phyloP scores from a whole-genome alignment of 1,140 invertebrate species.

The Latrodectus geometricus region DNA sequence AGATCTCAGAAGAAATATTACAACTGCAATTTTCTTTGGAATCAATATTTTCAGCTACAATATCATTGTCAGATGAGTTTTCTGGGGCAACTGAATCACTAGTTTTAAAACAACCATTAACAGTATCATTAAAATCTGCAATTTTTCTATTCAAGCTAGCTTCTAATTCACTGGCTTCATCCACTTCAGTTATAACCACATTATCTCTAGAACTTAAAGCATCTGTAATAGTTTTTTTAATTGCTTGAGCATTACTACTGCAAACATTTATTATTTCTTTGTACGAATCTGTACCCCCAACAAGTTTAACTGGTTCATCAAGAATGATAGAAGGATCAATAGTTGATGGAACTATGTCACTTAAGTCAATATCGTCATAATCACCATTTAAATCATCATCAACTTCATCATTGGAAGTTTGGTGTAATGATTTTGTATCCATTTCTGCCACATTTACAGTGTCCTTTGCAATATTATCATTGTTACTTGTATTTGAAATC shows the following conservation, averaged over 20 bases:
- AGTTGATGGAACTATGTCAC: background rate
- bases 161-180: constrained; percentile 22
- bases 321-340: background rate
- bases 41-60: background rate
- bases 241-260: constrained; percentile 41
- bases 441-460: too few species aligned
- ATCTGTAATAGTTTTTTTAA: constrained; percentile 50
- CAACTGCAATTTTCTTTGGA: background rate
- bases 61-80: background rate
- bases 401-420: background rate
- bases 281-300: constrained; percentile 5
- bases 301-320: background rate
- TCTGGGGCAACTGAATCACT: background rate
- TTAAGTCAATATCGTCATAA: background rate
- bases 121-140: constrained; percentile 40
- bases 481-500: too few species aligned
- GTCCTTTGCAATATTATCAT: too few species aligned
- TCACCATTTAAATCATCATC: background rate
- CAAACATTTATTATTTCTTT: constrained; percentile 43
- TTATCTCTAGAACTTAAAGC: constrained; percentile 40
- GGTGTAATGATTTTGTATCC: too few species aligned
- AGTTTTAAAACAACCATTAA: constrained; percentile 1
- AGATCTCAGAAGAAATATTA: background rate
- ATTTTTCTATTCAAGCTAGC: constrained; percentile 43
- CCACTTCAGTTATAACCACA: constrained; percentile 21